A percentile compares a stretch with the other conserved stretches of the same genome.
Evolutionary conservation across 1,140 invertebrate species (phyloP).

Genomic region (Ephestia elutella): DNA sequence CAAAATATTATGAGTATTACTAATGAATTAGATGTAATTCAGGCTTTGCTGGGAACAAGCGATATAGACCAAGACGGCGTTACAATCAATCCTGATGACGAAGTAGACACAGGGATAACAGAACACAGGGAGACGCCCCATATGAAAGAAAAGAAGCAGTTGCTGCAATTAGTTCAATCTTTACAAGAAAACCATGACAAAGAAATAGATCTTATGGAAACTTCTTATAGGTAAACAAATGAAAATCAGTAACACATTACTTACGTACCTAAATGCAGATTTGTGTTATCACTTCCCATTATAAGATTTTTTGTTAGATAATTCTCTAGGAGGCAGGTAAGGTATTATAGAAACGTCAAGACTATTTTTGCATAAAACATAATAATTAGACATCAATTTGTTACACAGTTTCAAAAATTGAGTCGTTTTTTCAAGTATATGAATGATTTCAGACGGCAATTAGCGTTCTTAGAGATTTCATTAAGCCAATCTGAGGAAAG

Average conservation of each 20-base stretch:
- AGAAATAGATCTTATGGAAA: slow-evolving; percentile 71
- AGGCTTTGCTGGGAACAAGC: slow-evolving; percentile 48
- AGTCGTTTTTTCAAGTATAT: too few species aligned
- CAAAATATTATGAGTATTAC: too few species aligned
- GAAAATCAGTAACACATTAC: too few species aligned
- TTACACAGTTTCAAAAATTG: too few species aligned
- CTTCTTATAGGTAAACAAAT: slow-evolving; percentile 57
- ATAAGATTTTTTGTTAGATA: too few species aligned
- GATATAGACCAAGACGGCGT: slow-evolving; percentile 25
- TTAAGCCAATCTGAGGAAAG: slow-evolving; percentile 59
- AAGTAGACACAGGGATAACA: slow-evolving; percentile 12
- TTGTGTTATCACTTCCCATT: too few species aligned
- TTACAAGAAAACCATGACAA: slow-evolving; percentile 70
- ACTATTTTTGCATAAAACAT: too few species aligned
- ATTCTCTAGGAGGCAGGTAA: too few species aligned
- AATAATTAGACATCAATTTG: too few species aligned
- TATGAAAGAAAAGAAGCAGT: slow-evolving; percentile 54
- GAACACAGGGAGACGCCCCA: slow-evolving; percentile 41
- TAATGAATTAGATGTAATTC: slow-evolving; percentile 4
- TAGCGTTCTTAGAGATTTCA: slow-evolving; percentile 62
- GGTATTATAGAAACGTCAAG: too few species aligned
- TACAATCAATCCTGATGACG: slow-evolving; percentile 15
- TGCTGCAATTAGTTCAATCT: slow-evolving; percentile 61
- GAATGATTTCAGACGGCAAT: slow-evolving; percentile 60
- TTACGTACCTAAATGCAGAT: too few species aligned